Evolutionary conservation across 2,113 vertebrate species (phyloP), one percentile per base, ranked within the genome.

Genomic region (Pogonocichla stellata): DNA sequence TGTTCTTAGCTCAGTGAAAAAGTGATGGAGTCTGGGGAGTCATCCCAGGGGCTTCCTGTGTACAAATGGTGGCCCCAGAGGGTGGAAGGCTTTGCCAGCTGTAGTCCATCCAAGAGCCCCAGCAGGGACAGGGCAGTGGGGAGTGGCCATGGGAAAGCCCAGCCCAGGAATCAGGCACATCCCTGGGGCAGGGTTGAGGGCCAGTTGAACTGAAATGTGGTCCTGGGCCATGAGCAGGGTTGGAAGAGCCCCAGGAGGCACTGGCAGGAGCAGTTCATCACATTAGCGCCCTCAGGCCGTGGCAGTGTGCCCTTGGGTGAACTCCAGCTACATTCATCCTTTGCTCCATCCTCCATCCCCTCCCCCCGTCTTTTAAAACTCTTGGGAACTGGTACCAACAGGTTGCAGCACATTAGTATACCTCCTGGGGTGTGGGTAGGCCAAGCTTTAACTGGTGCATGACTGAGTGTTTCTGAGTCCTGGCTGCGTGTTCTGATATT

Each of bases 401-500:
- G 86, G 96, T 92, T 34, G 10, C 25, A 83, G 69, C n/a, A 79
- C 5, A 61, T 71, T 86, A 88, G 69, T 86, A 26, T 9, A 54
- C 71, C 80, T 93, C 82, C 80, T 34, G 67, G 72, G 57, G 54
- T 86, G 60, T 40, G 78, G 28, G 18, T 38, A 67, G 53, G 65
- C 81, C 42, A 42, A 12, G 57, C 54, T 95, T 92, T 70, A 78
- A 80, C 51, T 83, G 86, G 92, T 67, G 90, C 81, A 51, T 64
- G 92, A 96, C 92, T 92, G 65, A 88, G 42, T 47, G n/a, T 50
- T 88, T 80, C 77, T 62, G 34, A 54, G 80, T 75, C 75, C 84
- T 91, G 77, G 86, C 73, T 96, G 72, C 51, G 1, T 54, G 80
- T 66, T 61, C 77, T 91, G 91, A 91, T 79, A 86, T 84, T 96